phyloP scores from a whole-genome alignment of 2,888 invertebrate species.

The Cheilosia vernalis region DNA sequence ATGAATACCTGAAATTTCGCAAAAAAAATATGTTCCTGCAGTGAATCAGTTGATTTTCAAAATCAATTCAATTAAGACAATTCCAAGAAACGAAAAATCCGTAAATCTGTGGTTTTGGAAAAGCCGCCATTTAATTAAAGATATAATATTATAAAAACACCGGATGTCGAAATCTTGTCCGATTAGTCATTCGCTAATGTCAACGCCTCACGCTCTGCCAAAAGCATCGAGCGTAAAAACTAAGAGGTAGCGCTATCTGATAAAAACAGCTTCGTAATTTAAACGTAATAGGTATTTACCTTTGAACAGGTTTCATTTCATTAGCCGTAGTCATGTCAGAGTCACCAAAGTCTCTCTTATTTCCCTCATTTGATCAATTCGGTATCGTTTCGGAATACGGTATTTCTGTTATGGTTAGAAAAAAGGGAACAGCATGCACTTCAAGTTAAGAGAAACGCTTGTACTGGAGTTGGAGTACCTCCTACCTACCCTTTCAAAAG shows the following conservation, averaged over 20 bases:
- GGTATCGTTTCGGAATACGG: neutral
- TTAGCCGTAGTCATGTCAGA: neutral
- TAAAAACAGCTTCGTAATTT: slow-evolving; percentile 51
- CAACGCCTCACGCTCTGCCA: slow-evolving; percentile 10
- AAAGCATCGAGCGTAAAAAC: slow-evolving; percentile 35
- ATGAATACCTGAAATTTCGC: neutral
- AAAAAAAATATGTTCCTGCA: neutral
- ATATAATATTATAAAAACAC: slow-evolving; percentile 22
- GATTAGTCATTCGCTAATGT: slow-evolving; percentile 51
- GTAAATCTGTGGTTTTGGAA: slow-evolving; percentile 21
- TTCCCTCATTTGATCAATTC: neutral
- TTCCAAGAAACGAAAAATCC: slow-evolving; percentile 13
- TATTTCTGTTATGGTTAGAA: neutral
- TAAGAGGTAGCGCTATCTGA: slow-evolving; percentile 47
- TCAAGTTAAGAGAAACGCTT: slow-evolving; percentile 10
- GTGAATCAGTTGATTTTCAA: slow-evolving; percentile 13
- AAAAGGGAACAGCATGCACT: neutral
- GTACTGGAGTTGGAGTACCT: neutral
- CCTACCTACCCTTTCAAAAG: slow-evolving; percentile 6
- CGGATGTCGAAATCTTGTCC: slow-evolving; percentile 13
- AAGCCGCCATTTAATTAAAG: slow-evolving; percentile 13
- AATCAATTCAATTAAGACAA: neutral
- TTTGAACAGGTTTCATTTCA: slow-evolving; percentile 60
- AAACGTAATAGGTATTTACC: slow-evolving; percentile 17
- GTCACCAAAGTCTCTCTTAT: slow-evolving; percentile 42